phyloP scores from a whole-genome alignment of 2,888 invertebrate species.

The Ormyrus nitidulus region DNA sequence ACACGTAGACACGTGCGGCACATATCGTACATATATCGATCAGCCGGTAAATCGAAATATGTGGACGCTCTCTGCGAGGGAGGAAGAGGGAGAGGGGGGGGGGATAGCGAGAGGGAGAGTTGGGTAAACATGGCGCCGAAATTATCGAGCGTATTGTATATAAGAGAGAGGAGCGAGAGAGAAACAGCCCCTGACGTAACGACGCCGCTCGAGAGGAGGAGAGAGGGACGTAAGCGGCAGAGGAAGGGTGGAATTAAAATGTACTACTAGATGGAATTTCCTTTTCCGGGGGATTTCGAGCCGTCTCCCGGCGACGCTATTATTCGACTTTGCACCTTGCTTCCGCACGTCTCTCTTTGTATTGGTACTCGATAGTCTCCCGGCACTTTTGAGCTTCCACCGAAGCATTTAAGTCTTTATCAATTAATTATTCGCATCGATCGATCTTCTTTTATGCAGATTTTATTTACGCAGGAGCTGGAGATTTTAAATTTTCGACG shows the following conservation, averaged over 20 bases:
- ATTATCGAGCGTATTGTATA: constrained; percentile 60
- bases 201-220: background rate
- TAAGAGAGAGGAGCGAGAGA: constrained; percentile 20
- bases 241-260: constrained; percentile 28
- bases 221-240: background rate
- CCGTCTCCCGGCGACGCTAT: no score
- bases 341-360: no score
- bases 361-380: no score
- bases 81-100: background rate
- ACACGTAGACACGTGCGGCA: background rate
- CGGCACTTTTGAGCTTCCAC: no score
- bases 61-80: constrained; percentile 13
- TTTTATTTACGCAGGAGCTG: no score
- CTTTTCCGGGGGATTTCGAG: no score
- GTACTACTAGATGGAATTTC: background rate
- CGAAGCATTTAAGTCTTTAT: no score
- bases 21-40: constrained; percentile 48
- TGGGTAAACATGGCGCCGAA: constrained; percentile 61
- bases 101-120: constrained; percentile 14
- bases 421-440: no score
- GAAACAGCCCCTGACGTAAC: constrained; percentile 27
- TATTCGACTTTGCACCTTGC: no score
- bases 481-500: no score
- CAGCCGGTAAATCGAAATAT: constrained; percentile 50
- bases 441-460: no score